A percentile compares a stretch with the other conserved stretches of the same genome.
phyloP scores from a whole-genome alignment of 2,888 invertebrate genomes.

The Agonopterix heracliana region DNA sequence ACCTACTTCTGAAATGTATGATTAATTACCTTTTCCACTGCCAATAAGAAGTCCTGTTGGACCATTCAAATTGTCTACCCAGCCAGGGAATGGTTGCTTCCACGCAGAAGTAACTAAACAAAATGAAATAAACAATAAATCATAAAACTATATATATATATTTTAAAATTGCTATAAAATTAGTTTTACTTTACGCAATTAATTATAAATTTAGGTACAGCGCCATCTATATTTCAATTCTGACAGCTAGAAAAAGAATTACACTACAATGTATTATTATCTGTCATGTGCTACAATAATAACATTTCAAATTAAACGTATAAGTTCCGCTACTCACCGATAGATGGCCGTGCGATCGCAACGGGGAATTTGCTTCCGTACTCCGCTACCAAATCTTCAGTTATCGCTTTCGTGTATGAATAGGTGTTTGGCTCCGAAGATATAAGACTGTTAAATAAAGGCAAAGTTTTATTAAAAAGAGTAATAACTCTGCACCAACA shows the following conservation, averaged over 20 bases:
- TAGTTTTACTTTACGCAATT: too few relatives aligned
- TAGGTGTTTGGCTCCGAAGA: constrained; percentile 94
- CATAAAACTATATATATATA: background rate
- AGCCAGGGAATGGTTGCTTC: constrained; percentile 88
- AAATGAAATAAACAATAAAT: constrained; percentile 3
- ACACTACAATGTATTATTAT: too few relatives aligned
- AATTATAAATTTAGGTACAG: too few relatives aligned
- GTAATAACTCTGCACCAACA: too few relatives aligned
- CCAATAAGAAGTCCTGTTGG: constrained; percentile 89
- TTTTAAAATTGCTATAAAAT: too few relatives aligned
- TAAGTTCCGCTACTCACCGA: constrained; percentile 77
- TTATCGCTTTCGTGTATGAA: constrained; percentile 94
- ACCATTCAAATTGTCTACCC: constrained; percentile 94
- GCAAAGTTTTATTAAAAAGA: too few relatives aligned
- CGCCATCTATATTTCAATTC: too few relatives aligned
- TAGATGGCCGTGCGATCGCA: constrained; percentile 93
- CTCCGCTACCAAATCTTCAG: constrained; percentile 88
- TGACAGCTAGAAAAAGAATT: too few relatives aligned
- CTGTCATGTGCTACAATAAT: too few relatives aligned
- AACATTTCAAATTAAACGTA: too few relatives aligned
- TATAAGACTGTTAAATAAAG: constrained; percentile 67
- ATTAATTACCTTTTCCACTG: constrained; percentile 81
- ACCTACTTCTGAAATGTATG: too few relatives aligned
- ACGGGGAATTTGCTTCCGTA: constrained; percentile 84
- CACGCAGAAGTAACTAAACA: constrained; percentile 84